Evolutionary conservation across 2,113 vertebrate genomes (phyloP), one percentile per base, ranked within the genome.

Genomic region (Hystrix cristata): DNA sequence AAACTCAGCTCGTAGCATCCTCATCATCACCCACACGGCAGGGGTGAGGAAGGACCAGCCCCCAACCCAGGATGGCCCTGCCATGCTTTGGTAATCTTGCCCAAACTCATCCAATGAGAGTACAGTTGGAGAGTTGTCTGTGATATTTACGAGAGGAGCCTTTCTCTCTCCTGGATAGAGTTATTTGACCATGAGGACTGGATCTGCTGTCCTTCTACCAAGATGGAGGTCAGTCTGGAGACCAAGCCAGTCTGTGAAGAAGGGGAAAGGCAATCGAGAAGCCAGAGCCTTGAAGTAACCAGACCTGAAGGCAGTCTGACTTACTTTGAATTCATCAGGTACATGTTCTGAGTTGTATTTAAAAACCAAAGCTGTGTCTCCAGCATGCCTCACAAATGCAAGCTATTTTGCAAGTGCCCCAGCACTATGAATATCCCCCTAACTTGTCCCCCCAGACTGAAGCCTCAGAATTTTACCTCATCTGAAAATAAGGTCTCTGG

Each of bases 11-110:
- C 67, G 1, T 5, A 55, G 38, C 38, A 10, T 6, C 25, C 14
- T 38, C 38, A 57, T 46, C 76, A 27, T 27, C 59, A 67, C 57
- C 27, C 57, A 62, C 18, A 3, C 7, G 38, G 3, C 31, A 19
- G 27, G 76, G 31, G 16, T 29, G 6, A 43, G 38, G 19, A 78
- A 15, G 55, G 19, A 76, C 15, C 62, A 67, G 46, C 15, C 31
- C 27, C 5, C 0, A 19, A 21, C 84, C 55, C 16, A 0, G 2
- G 15, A 19, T 0, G 48, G 34, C 57, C n/a, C 11, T 76, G 0
- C 5, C 57, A 85, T 25, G 1, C 12, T 43, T 53, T 14, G 8
- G 15, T n/a, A 23, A 19, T 67, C 29, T 53, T 62, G 69, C 57
- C 46, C 69, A 21, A n/a, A 84, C 0, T 14, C 23, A 18, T 19